Conservation (phyloP, 2,797 vertebrate species). For the Neoniphon sammara region DNA sequence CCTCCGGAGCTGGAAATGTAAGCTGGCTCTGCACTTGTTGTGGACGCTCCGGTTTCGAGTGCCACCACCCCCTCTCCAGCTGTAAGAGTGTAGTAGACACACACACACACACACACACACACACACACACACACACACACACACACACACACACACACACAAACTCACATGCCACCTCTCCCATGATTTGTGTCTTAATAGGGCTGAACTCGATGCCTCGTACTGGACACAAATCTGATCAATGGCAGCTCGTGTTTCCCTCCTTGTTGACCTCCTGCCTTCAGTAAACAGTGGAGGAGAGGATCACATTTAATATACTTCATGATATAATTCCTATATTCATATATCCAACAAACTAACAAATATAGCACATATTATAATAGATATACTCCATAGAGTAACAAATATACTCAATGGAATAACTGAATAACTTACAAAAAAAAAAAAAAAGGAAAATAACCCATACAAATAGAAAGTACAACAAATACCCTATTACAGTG, state of each 20-base stretch:
- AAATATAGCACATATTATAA: too few relatives aligned
- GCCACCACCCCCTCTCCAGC: slow-evolving; percentile 8
- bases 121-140: neutral
- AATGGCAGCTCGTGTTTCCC: slow-evolving; percentile 14
- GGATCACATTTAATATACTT: too few relatives aligned
- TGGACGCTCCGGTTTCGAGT: slow-evolving; percentile 49
- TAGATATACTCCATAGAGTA: too few relatives aligned
- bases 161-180: too few relatives aligned
- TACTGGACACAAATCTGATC: slow-evolving; percentile 23
- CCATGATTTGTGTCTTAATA: slow-evolving; percentile 30
- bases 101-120: neutral
- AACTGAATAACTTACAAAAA: too few relatives aligned
- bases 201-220: slow-evolving; percentile 14
- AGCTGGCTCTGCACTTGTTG: slow-evolving; percentile 63
- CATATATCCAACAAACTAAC: too few relatives aligned
- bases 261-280: neutral
- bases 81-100: slow-evolving; percentile 24
- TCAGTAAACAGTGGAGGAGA: neutral
- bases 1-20: slow-evolving; percentile 55
- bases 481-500: too few relatives aligned
- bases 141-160: neutral
- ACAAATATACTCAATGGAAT: too few relatives aligned
- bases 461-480: too few relatives aligned
- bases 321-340: neutral
- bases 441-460: too few relatives aligned